These are phyloP conservation scores for Lagocephalus sceleratus DNA, from an alignment of 2,797 vertebrate species.

Conservation along the genomic window DNA sequence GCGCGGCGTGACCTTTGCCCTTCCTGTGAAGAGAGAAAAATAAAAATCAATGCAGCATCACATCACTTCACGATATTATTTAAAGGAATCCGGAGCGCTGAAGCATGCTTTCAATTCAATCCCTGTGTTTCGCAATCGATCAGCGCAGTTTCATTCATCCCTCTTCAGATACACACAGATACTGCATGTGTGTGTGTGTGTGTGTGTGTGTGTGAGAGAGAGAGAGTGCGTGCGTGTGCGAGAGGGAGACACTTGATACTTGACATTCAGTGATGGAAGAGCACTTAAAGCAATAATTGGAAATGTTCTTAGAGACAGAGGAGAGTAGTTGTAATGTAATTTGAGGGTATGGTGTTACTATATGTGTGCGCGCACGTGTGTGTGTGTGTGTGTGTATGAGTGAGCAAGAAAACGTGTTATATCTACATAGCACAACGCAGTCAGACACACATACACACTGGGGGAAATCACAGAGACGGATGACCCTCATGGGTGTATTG, in stretches of 20 bases:
- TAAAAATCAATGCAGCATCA: constrained; percentile 20
- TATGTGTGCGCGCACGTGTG: background rate
- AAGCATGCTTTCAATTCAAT: constrained; percentile 26
- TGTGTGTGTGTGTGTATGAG: background rate
- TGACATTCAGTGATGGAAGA: constrained; percentile 68
- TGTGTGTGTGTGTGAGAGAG: constrained; percentile 1
- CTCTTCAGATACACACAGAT: constrained; percentile 5
- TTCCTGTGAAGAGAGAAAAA: constrained; percentile 7
- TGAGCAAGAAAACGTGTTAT: constrained; percentile 7
- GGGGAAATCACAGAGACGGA: constrained; percentile 94
- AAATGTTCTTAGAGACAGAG: constrained; percentile 89
- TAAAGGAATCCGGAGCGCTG: constrained; percentile 27
- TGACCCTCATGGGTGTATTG: constrained; percentile 96
- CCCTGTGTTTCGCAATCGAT: constrained; percentile 20
- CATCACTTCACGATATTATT: constrained; percentile 27
- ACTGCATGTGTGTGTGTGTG: constrained; percentile 2
- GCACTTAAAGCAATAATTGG: constrained; percentile 87
- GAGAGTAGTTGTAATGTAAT: constrained; percentile 83
- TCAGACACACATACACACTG: constrained; percentile 59
- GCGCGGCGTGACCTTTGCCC: constrained; percentile 22
- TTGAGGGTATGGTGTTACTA: constrained; percentile 9
- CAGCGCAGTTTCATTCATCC: constrained; percentile 4
- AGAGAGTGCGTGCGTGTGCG: background rate
- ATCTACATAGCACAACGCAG: constrained; percentile 9
- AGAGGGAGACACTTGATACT: constrained; percentile 32